phyloP scores from a whole-genome alignment of 64 coral and sea anemone species.

The Platygyra sinensis region DNA sequence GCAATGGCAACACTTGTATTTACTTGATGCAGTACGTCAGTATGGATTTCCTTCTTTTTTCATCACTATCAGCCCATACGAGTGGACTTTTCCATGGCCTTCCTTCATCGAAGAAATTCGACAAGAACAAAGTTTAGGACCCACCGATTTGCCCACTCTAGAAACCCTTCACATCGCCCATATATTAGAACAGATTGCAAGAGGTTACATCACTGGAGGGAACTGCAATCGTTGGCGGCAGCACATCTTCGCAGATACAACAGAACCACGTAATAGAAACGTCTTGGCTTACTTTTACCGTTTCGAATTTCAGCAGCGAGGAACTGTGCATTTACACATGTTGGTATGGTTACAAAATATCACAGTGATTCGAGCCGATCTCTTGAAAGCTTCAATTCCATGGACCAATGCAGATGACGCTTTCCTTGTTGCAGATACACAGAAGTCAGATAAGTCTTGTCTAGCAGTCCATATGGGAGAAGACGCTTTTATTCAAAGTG shows the following conservation, averaged over 20 bases:
- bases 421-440: conserved; percentile 30
- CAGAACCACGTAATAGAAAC: neutral
- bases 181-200: conserved; percentile 44
- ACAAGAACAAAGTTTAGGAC: neutral
- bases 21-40: conserved; percentile 26
- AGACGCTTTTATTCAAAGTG: neutral
- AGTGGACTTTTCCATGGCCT: conserved; percentile 43
- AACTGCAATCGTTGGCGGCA: conserved; percentile 55
- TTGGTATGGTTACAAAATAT: neutral
- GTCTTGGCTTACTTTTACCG: conserved; percentile 31
- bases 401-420: conserved; percentile 18
- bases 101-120: neutral
- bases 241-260: conserved; percentile 16
- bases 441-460: neutral
- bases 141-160: neutral
- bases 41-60: conserved; percentile 27
- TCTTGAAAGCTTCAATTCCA: conserved; percentile 20
- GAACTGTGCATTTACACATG: conserved; percentile 53
- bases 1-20: conserved; percentile 48
- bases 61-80: neutral
- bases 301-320: conserved; percentile 66
- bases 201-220: conserved; percentile 26
- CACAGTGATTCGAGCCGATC: neutral
- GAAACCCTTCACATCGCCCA: conserved; percentile 56
- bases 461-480: neutral